phyloP scores from a whole-genome alignment of 2,113 vertebrate genomes.

The Rattus norvegicus region GRCr8 NC_086037.1:71139501-71140000 shows the following conservation, averaged over 20 bases:
- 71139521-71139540: background rate
- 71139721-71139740: background rate
- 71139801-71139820: accelerated
- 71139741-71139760: background rate
- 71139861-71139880: too few species aligned
- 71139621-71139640: accelerated
- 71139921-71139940: too few species aligned
- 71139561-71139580: background rate
- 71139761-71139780: too few species aligned
- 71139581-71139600: background rate
- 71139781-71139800: background rate
- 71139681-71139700: background rate
- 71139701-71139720: background rate
- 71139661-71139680: background rate
- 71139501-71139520: background rate
- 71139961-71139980: background rate
- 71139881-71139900: background rate
- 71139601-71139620: background rate
- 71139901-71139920: background rate
- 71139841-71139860: background rate
- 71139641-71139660: background rate
- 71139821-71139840: background rate
- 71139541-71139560: background rate
- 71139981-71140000: too few species aligned
- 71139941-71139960: too few species aligned